These are phyloP conservation scores for Thymelicus acteon DNA, from an alignment of 2,888 invertebrate species.

Conservation along the genomic window DNA sequence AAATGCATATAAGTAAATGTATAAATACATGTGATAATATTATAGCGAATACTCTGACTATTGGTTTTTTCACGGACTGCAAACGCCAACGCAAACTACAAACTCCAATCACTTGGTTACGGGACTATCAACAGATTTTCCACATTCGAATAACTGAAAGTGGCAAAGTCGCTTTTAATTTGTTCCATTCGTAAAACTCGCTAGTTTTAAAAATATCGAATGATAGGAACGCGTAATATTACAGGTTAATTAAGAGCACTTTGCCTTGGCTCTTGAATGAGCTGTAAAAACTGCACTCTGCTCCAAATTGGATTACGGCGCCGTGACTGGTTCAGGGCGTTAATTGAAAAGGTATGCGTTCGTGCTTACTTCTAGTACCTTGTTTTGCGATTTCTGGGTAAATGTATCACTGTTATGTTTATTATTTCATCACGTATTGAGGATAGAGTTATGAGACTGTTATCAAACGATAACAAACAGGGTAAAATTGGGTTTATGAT, in stretches of 20 bases:
- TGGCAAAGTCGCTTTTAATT: not conserved
- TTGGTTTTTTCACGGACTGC: conserved; percentile 3
- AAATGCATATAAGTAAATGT: too few species aligned
- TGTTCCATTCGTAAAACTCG: conserved; percentile 13
- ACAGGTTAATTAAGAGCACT: conserved; percentile 39
- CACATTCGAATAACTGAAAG: conserved; percentile 2
- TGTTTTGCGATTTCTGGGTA: not conserved
- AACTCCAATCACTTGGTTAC: not conserved
- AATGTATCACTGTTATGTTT: conserved; percentile 2
- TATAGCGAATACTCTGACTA: too few species aligned
- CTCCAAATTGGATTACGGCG: conserved; percentile 40
- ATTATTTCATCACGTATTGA: not conserved
- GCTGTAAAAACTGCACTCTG: conserved; percentile 39
- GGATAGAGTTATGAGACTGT: too few species aligned
- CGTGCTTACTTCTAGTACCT: conserved; percentile 12
- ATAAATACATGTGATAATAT: too few species aligned
- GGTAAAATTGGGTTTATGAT: too few species aligned
- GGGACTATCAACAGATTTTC: not conserved
- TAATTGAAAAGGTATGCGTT: conserved; percentile 34
- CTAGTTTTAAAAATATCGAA: conserved; percentile 14
- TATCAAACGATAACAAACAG: too few species aligned
- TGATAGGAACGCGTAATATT: conserved; percentile 14
- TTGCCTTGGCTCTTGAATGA: conserved; percentile 34
- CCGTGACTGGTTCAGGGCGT: conserved; percentile 26
- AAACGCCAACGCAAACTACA: not conserved